Percentiles rank a stretch among this genome's conserved stretches.
Conservation (phyloP, 1,140 invertebrate species). For the Penaeus indicus region DNA sequence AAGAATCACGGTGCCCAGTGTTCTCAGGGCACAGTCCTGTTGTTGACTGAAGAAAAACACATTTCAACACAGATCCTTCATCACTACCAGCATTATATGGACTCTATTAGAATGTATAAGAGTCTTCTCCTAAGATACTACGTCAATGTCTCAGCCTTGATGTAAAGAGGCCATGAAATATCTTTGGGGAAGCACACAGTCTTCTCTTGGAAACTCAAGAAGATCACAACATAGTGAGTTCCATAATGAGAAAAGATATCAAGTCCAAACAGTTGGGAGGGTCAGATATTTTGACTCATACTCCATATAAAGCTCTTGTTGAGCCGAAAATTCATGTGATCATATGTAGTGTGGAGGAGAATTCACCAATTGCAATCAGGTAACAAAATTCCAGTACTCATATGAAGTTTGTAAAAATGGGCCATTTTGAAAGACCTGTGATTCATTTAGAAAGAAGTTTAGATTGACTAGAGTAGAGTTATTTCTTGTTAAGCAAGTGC, state of each 20-base stretch:
- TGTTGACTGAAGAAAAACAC: slow-evolving; percentile 39
- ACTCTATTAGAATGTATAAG: no score
- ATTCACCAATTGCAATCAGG: no score
- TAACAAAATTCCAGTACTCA: no score
- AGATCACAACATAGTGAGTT: no score
- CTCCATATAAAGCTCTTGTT: background rate
- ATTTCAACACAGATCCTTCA: background rate
- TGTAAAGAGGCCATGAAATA: background rate
- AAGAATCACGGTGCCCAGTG: slow-evolving; percentile 36
- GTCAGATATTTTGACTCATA: background rate
- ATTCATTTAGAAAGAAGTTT: slow-evolving; percentile 55
- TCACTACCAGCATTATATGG: no score
- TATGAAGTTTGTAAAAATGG: slow-evolving; percentile 1
- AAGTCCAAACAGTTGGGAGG: background rate
- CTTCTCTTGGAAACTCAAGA: no score
- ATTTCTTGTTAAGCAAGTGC: slow-evolving; percentile 53
- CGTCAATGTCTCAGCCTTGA: background rate
- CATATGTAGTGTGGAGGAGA: no score
- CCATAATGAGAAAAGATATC: background rate
- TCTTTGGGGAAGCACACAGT: no score
- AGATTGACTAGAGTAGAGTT: slow-evolving; percentile 56
- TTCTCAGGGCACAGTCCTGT: slow-evolving; percentile 31
- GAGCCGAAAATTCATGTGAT: background rate
- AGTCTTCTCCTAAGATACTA: no score
- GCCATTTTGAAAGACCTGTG: slow-evolving; percentile 52